Base-by-base conservation (phyloP, 2,113 vertebrate species). In the Mormyrus iriodes region DNA sequence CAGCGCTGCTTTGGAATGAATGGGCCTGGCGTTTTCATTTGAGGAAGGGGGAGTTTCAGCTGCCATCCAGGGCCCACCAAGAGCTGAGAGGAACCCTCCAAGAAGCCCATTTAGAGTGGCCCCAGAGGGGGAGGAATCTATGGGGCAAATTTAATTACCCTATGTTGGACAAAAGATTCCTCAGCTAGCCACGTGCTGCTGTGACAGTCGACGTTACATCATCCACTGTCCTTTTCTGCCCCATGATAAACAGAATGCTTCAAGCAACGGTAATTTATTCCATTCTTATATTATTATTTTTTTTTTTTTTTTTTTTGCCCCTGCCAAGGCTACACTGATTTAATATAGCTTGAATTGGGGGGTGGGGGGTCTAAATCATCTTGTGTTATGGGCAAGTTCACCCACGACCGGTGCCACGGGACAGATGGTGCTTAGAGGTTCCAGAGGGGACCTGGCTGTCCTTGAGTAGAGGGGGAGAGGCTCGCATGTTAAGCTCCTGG, bases 111-210 rank as follows among this genome's bases (percentile, higher is more conserved):
- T 69, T 69, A 69, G 61, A 69, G 61, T 12, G 27, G 27, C 27
- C 61, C 10, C 12, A n/a, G 31, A 8, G 73, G 73, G 73, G 73
- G 31, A 19, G 73, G 35, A 79, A 35, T 79, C 73, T 79, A 42
- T 79, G 19, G 61, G 73, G 73, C 31, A 79, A 79, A 79, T 79
- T 79, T 39, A 79, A 79, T 79, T 79, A 79, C 73, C 73, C 35
- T 35, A 42, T 3, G 35, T 19, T 6, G 13, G 39, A 79, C 73
- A 79, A 79, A 79, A 35, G 73, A 39, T 79, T 42, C 73, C 73
- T 79, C 15, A 2, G 35, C 35, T 79, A 79, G 35, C 73, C 35
- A 1, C 5, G 31, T 24, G 35, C 31, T 15, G 35, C 35, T 79
- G 15, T 79, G 73, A 12, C 73, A 19, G 73, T 79, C 15, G 10